phyloP scores from a whole-genome alignment of 2,797 vertebrate genomes.

The Champsocephalus gunnari region DNA sequence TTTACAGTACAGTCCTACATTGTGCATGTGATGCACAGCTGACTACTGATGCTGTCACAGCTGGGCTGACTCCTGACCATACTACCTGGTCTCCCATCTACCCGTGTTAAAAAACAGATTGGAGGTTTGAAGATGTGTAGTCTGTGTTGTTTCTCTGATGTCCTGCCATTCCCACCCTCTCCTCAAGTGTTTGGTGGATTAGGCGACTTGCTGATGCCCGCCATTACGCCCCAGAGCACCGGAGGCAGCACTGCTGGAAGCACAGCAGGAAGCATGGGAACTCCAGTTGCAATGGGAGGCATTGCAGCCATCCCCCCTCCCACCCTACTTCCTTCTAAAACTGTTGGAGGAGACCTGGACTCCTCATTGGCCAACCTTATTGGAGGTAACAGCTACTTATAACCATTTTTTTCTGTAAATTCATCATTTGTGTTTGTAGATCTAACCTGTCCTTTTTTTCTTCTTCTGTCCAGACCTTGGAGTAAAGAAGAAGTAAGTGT shows the following conservation, averaged over 20 bases:
- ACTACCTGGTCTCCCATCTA: conserved; percentile 39
- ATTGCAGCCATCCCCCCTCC: conserved; percentile 48
- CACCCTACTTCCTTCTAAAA: conserved; percentile 86
- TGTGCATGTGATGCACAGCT: conserved; percentile 57
- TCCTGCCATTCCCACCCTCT: conserved; percentile 24
- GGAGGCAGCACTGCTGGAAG: conserved; percentile 82
- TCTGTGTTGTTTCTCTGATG: conserved; percentile 56
- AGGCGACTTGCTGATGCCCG: conserved; percentile 98
- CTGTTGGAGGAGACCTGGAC: conserved; percentile 94
- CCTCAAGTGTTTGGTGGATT: conserved; percentile 93
- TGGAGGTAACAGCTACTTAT: conserved; percentile 86
- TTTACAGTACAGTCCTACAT: conserved; percentile 6
- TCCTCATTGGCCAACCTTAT: conserved; percentile 96
- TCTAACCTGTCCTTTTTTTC: conserved; percentile 15
- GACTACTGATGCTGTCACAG: conserved; percentile 19
- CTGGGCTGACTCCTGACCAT: conserved; percentile 33
- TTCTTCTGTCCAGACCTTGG: conserved; percentile 89
- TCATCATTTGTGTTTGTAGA: not conserved
- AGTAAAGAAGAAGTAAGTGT: conserved; percentile 97
- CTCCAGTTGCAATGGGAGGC: conserved; percentile 59
- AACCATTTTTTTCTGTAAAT: not conserved
- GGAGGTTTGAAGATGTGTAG: conserved; percentile 51
- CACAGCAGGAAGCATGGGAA: conserved; percentile 75
- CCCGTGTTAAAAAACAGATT: conserved; percentile 28
- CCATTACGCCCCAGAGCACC: conserved; percentile 93